Evolutionary conservation across 2,113 vertebrate species (phyloP).

Genomic region (Rafetus swinhoei): DNA sequence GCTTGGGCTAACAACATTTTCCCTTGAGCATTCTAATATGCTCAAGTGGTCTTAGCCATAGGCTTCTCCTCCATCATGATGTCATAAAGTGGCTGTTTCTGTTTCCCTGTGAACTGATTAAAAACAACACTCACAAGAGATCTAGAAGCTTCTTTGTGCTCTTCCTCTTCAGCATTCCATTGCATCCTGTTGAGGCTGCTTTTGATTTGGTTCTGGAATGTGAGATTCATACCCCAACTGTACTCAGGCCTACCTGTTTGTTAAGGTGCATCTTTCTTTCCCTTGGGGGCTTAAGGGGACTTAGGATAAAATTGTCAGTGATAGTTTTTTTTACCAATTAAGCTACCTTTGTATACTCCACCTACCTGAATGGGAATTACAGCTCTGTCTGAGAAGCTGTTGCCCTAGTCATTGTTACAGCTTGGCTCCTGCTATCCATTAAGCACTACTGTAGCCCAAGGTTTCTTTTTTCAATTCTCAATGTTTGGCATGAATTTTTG

Average conservation of each 20-base stretch:
- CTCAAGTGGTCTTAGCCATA: not conserved
- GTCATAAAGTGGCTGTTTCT: not conserved
- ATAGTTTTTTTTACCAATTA: not conserved
- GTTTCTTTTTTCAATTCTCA: not conserved
- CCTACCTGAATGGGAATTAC: not conserved
- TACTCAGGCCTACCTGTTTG: not conserved
- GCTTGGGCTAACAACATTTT: fast-evolving
- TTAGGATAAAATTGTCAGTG: not conserved
- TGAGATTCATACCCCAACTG: not conserved
- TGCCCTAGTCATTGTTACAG: not conserved
- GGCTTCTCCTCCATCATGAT: not conserved
- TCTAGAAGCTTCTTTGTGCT: not conserved
- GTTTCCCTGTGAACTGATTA: not conserved
- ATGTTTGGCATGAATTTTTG: not conserved
- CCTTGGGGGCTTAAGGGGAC: too few relatives aligned
- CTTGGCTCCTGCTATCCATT: not conserved
- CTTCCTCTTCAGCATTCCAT: not conserved
- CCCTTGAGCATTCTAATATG: not conserved
- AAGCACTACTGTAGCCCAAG: not conserved
- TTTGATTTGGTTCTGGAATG: not conserved
- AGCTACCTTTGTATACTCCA: not conserved
- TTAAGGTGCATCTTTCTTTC: not conserved
- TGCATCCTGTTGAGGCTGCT: not conserved
- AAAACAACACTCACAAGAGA: not conserved
- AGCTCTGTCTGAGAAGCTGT: not conserved